phyloP scores from a whole-genome alignment of 2,888 invertebrate species.

The Scrobipalpa costella region DNA sequence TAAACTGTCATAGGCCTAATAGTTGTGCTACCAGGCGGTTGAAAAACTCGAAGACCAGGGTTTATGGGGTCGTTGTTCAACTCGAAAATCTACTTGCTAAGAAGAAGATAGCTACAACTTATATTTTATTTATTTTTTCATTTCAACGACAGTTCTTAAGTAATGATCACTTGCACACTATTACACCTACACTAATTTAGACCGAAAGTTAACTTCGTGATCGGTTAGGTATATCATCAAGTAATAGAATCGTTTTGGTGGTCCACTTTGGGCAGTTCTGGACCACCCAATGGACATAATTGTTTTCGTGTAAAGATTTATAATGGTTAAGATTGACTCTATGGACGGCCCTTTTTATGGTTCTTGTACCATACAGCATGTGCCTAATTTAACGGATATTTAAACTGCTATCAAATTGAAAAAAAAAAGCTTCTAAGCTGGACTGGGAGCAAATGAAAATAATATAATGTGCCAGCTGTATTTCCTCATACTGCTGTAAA shows the following conservation, averaged over 20 bases:
- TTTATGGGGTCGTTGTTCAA: too few relatives aligned
- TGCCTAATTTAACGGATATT: background rate
- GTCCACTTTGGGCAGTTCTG: conserved; percentile 33
- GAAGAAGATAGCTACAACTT: too few relatives aligned
- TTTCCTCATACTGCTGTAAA: too few relatives aligned
- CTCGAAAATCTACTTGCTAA: too few relatives aligned
- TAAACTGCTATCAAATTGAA: background rate
- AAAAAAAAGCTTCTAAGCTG: too few relatives aligned
- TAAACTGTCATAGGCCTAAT: too few relatives aligned
- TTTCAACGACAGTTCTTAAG: too few relatives aligned
- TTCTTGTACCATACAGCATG: conserved; percentile 29
- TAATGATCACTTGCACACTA: background rate
- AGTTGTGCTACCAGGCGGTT: too few relatives aligned
- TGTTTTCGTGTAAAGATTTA: conserved; percentile 63
- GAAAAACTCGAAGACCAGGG: too few relatives aligned
- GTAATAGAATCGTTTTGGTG: conserved; percentile 48
- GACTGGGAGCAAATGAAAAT: too few relatives aligned
- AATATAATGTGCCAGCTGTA: too few relatives aligned
- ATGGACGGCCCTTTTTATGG: conserved; percentile 34
- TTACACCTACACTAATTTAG: conserved; percentile 1
- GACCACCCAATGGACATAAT: conserved; percentile 63
- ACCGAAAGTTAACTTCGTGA: conserved; percentile 45
- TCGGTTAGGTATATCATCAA: conserved; percentile 47
- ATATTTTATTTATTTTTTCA: too few relatives aligned
- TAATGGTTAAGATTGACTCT: conserved; percentile 48